A percentile compares a stretch with the other conserved stretches of the same genome.
phyloP scores from a whole-genome alignment of 2,113 vertebrate genomes.

The Cnemophilus loriae region DNA sequence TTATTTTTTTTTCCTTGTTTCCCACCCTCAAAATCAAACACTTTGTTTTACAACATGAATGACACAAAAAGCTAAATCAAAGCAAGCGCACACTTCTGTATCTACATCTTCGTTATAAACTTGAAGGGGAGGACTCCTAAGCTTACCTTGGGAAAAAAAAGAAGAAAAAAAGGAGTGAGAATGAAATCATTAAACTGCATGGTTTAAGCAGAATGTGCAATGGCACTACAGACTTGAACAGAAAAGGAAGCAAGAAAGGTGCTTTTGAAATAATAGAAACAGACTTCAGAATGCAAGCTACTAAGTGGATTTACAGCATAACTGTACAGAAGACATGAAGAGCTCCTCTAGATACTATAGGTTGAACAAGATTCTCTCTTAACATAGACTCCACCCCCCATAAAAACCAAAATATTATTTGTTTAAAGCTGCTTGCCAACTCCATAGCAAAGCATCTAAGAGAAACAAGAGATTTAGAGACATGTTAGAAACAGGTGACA shows the following conservation, averaged over 20 bases:
- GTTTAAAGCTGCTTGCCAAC: background rate
- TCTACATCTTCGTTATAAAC: background rate
- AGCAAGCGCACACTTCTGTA: background rate
- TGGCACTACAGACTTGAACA: background rate
- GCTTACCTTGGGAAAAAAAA: background rate
- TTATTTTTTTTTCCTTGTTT: background rate
- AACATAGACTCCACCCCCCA: background rate
- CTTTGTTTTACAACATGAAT: background rate
- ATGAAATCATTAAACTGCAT: background rate
- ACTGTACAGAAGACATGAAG: background rate
- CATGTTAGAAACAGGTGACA: background rate
- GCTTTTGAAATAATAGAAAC: background rate
- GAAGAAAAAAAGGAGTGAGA: background rate
- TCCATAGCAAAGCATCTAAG: background rate
- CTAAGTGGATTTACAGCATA: background rate
- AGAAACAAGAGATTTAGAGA: background rate
- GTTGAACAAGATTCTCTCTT: background rate
- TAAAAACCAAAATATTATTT: background rate
- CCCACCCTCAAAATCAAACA: background rate
- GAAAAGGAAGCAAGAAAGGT: background rate
- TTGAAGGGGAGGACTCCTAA: background rate
- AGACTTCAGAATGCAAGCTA: background rate
- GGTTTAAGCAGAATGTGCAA: background rate
- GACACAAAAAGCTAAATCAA: background rate
- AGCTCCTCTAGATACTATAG: background rate